Conservation (phyloP, 2,797 vertebrate species). For the Glyptemys insculpta region DNA sequence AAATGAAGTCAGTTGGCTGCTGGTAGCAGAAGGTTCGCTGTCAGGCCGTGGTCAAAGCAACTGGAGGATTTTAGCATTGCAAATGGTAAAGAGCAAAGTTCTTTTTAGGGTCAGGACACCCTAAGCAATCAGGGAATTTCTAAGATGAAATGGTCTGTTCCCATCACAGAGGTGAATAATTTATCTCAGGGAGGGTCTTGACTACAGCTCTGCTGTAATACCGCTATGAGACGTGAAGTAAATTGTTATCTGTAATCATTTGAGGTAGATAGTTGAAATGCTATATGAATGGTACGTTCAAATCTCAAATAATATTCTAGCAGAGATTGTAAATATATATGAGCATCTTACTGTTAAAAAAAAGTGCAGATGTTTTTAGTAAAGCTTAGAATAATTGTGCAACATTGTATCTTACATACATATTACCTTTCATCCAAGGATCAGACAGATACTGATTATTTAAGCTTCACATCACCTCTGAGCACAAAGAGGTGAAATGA, state of each 20-base stretch:
- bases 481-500: not conserved
- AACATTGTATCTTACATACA: not conserved
- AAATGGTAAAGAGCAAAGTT: constrained; percentile 60
- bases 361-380: not conserved
- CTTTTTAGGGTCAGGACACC: constrained; percentile 43
- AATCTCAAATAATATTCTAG: not conserved
- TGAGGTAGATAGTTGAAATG: not conserved
- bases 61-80: constrained; percentile 23
- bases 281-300: not conserved
- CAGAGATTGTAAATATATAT: not conserved
- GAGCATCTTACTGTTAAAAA: not conserved
- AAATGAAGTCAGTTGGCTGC: constrained; percentile 26
- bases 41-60: constrained; percentile 49
- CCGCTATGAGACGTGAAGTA: not conserved
- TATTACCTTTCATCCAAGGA: not conserved
- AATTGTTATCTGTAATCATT: not conserved
- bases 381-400: not conserved
- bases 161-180: constrained; percentile 44
- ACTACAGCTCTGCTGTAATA: not conserved
- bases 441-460: not conserved
- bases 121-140: constrained; percentile 49
- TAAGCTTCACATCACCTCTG: not conserved
- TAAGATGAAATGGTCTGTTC: constrained; percentile 62
- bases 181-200: constrained; percentile 58
- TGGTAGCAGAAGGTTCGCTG: constrained; percentile 34